A percentile compares a stretch with the other conserved stretches of the same genome.
These are phyloP conservation scores for Samia ricini DNA, from an alignment of 1,140 invertebrate genomes.

Conservation along the genomic window DNA sequence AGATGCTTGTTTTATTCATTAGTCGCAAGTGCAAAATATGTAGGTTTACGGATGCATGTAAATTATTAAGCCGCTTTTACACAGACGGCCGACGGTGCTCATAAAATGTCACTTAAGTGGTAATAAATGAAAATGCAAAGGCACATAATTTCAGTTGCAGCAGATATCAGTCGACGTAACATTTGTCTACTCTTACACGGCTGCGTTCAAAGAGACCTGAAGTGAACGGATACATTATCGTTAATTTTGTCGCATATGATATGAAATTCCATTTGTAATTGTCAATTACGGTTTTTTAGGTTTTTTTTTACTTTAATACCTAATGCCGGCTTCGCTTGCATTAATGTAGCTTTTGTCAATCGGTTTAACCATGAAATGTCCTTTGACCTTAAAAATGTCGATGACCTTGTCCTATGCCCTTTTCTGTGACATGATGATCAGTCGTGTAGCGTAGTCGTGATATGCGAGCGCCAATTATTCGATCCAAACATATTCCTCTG, in stretches of 20 bases:
- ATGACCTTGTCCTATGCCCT: too few species aligned
- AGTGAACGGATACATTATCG: neutral
- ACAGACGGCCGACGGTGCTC: neutral
- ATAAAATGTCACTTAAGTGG: conserved; percentile 16
- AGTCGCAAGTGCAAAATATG: neutral
- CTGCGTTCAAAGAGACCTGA: neutral
- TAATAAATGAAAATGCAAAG: conserved; percentile 50
- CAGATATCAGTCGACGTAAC: neutral
- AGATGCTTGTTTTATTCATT: conserved; percentile 8
- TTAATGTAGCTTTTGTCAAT: too few species aligned
- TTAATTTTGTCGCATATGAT: neutral
- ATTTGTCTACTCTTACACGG: neutral
- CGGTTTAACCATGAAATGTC: too few species aligned
- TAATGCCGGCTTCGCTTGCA: too few species aligned
- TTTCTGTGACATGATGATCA: too few species aligned
- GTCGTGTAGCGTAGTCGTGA: too few species aligned
- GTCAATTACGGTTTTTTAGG: too few species aligned
- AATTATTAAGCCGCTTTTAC: conserved; percentile 10
- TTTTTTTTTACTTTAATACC: too few species aligned
- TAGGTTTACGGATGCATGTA: conserved; percentile 5
- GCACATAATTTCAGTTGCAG: conserved; percentile 41
- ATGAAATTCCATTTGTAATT: neutral
- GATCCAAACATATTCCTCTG: too few species aligned
- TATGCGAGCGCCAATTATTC: too few species aligned
- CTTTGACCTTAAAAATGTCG: too few species aligned